Conservation (phyloP, 2,888 invertebrate genomes). For the Drosophila neutralis region DNA sequence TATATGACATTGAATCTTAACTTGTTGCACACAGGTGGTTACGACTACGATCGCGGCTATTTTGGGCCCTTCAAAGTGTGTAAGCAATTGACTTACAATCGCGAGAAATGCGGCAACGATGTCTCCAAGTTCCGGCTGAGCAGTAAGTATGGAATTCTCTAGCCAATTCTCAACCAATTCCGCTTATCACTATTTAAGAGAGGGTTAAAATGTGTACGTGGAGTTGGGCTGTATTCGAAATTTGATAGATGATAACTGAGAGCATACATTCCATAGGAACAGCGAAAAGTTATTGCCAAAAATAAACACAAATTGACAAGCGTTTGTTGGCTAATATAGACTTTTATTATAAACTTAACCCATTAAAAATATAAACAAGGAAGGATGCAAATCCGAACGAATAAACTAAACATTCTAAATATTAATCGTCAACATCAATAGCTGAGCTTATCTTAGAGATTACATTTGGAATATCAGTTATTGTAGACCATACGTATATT, state of each 20-base stretch:
- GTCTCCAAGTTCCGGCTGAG: constrained; percentile 92
- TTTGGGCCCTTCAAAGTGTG: constrained; percentile 95
- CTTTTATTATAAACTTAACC: not conserved
- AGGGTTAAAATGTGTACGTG: not conserved
- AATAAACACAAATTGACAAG: not conserved
- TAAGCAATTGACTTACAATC: constrained; percentile 91
- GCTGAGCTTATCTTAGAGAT: not conserved
- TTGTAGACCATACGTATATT: not conserved
- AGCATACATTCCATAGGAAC: not conserved
- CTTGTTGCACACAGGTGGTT: constrained; percentile 62
- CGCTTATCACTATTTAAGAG: not conserved
- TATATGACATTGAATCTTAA: not conserved
- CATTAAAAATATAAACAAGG: not conserved
- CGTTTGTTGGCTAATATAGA: not conserved
- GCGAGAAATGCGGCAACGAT: constrained; percentile 92
- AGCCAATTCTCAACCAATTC: not conserved
- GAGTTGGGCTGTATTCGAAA: not conserved
- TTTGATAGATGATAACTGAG: not conserved
- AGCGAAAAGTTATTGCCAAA: not conserved
- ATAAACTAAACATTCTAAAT: not conserved
- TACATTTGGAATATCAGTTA: not conserved
- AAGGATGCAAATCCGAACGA: not conserved
- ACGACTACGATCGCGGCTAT: constrained; percentile 91
- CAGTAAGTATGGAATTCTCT: constrained; percentile 87
- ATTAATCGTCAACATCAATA: not conserved